Evolutionary conservation across 2,888 invertebrate species (phyloP), one percentile per base, ranked within the genome.

Genomic region (Rotaria macrura): DNA sequence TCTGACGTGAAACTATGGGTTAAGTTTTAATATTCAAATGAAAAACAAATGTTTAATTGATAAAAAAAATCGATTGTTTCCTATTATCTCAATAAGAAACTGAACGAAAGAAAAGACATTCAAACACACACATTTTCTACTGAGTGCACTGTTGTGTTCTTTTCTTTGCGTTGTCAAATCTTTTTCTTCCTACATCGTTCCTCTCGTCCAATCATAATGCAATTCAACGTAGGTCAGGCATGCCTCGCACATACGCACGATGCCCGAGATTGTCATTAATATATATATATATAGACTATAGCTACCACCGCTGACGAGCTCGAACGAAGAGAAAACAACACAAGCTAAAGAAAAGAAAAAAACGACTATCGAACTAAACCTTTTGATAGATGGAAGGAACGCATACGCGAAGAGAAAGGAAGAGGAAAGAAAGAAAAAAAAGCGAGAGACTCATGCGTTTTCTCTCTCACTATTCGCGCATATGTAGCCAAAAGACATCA

Each of bases 121-220:
- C n/a, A n/a, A n/a, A 43, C 12, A 79, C 25, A 79, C 1, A 25
- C 43, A n/a, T 43, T n/a, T 43, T 79, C 79, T 79, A 10, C 12
- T 2, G 43, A 12, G 23, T 25, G 43, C 43, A 43, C 25, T n/a
- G n/a, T 79, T 79, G 34, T 40, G 40, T 79, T 79, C 79, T 43
- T 40, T 43, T 43, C 79, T 43, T 79, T 43, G n/a, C 79, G 79
- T 79, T 79, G 79, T 79, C 79, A 79, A 79, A 79, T 43, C 25
- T 79, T 40, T 40, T 43, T 79, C 65, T 79, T 79, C 40, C 79
- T 79, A 79, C 79, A 79, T 79, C 43, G 25, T 79, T 43, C n/a
- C 43, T 79, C n/a, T 23, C 43, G n/a, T 14, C 79, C 79, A 79
- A 79, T 79, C 79, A 79, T 12, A 17, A 17, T 79, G 79, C 79